Base-by-base conservation (phyloP, 2,113 vertebrate species). In the Tragelaphus buxtoni region DNA sequence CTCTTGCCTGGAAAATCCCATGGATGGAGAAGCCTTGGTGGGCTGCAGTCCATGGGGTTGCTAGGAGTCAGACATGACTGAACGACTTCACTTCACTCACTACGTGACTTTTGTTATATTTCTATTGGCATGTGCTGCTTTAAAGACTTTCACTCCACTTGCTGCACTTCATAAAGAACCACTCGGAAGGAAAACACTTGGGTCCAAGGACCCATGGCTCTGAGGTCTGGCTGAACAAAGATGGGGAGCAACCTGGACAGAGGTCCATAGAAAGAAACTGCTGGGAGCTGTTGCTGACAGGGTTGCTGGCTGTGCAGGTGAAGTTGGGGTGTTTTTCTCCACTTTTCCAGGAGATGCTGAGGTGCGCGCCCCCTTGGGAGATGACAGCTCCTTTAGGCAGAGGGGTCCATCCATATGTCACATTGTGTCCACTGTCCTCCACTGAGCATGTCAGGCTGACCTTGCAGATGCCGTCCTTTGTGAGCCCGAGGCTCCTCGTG, bases 271-370 rank as follows among this genome's bases (percentile, higher is more conserved):
- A 18, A 28, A 22, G 39, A 65, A 96, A 95, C 13, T 51, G 39
- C 58, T 4, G 7, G 88, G 96, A 96, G 61, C 86, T 95, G 47
- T 26, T 96, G 92, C 86, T 97, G 94, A 90, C 51, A 12, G 92
- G 92, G 69, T 84, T 97, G 26, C 51, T 92, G 87, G 60, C n/a
- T 8, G 16, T 95, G 76, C 90, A 88, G 0, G 14, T 91, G 47
- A 88, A 10, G 24, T 26, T 88, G 60, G 79, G 81, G 9, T 88
- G 47, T 47, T n/a, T 16, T 35, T 74, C 82, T 45, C 58, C 47
- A 42, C 11, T 61, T 84, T 1, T 85, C 92, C 86, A 89, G 35
- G 82, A 95, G 14, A 88, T 2, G 0, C 4, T 58, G 69, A 91
- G 87, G 7, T 13, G 2, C 0, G 82, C 61, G 32, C 77, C 60